These are phyloP conservation scores for Sarcoramphus papa DNA, from an alignment of 2,797 vertebrate genomes.

Conservation along the genomic window DNA sequence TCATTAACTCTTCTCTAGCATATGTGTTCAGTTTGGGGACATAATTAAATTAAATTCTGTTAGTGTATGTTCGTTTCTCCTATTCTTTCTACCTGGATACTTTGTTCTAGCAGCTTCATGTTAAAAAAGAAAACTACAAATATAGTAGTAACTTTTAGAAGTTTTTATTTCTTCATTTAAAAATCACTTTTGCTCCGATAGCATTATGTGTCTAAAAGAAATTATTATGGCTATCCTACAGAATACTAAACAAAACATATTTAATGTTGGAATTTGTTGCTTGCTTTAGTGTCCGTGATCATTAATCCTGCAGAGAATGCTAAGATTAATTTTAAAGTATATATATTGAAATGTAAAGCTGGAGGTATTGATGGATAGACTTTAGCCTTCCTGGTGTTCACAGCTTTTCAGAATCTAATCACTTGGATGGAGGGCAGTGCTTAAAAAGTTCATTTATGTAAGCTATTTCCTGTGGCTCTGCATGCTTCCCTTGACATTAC, in stretches of 20 bases:
- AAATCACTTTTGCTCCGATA: not conserved
- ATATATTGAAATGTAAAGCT: not conserved
- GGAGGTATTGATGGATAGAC: not conserved
- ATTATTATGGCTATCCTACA: not conserved
- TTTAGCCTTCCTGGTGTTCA: not conserved
- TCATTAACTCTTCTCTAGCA: conserved; percentile 82
- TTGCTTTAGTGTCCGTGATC: not conserved
- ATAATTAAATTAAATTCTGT: conserved; percentile 39
- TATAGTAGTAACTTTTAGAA: not conserved
- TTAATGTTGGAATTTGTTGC: not conserved
- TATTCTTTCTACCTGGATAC: not conserved
- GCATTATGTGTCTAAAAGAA: not conserved
- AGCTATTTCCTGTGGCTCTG: conserved; percentile 51
- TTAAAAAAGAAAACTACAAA: not conserved
- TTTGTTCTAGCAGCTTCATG: not conserved
- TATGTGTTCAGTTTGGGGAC: conserved; percentile 51
- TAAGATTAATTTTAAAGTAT: not conserved
- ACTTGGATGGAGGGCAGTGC: not conserved
- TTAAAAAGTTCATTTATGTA: conserved; percentile 37
- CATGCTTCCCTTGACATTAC: conserved; percentile 30
- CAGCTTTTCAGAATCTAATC: not conserved
- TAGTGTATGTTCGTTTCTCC: not conserved
- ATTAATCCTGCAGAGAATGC: not conserved
- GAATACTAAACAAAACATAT: not conserved
- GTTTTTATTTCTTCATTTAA: not conserved